A percentile compares a stretch with the other conserved stretches of the same genome.
Evolutionary conservation across 2,888 invertebrate genomes (phyloP).

Genomic region (Pasiphila rectangulata): DNA sequence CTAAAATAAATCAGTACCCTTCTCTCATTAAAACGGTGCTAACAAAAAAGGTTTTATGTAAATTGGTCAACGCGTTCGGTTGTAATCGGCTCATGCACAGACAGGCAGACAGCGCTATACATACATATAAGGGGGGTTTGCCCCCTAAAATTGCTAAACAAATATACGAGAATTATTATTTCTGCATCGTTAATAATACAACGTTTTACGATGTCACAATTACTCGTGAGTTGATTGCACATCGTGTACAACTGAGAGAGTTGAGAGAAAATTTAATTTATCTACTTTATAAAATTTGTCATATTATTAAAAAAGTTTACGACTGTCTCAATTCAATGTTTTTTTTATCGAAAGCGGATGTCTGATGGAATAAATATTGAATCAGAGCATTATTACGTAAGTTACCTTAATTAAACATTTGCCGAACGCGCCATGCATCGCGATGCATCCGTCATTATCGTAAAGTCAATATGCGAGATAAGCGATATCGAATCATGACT

Average conservation of each 20-base stretch:
- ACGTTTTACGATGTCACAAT: neutral
- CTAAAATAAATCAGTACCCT: no score
- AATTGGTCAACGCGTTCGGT: no score
- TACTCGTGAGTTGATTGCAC: constrained; percentile 3
- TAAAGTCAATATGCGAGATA: constrained; percentile 61
- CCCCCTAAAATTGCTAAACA: constrained; percentile 19
- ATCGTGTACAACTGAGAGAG: no score
- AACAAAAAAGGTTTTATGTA: no score
- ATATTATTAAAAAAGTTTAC: constrained; percentile 10
- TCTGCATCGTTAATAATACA: constrained; percentile 17
- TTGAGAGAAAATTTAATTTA: no score
- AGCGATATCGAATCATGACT: constrained; percentile 67
- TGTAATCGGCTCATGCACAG: no score
- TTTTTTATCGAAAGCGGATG: constrained; percentile 23
- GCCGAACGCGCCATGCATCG: constrained; percentile 63
- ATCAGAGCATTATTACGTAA: constrained; percentile 34
- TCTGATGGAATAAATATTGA: constrained; percentile 17
- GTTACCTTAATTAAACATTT: constrained; percentile 60
- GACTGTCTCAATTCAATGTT: constrained; percentile 2
- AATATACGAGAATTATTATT: no score
- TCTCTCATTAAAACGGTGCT: no score
- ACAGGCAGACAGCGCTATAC: no score
- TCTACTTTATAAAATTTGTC: no score
- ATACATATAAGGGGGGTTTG: no score
- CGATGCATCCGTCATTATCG: constrained; percentile 61